Conservation (phyloP, 2,113 vertebrate genomes). For the Clarias magur region DNA sequence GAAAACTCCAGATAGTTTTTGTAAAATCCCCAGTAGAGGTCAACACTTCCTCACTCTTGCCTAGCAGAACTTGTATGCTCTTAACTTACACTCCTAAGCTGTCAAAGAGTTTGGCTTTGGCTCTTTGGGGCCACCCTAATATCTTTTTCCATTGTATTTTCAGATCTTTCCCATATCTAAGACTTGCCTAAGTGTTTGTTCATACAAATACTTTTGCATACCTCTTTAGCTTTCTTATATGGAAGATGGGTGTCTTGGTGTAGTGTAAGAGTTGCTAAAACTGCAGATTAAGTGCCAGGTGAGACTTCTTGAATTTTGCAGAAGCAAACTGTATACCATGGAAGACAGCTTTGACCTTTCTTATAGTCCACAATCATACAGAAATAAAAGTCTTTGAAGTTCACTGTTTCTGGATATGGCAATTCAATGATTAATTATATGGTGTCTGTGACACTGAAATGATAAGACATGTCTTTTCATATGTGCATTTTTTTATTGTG, state of each 20-base stretch:
- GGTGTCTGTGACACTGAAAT: constrained; percentile 16
- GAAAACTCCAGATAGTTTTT: not conserved
- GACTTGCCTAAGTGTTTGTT: not conserved
- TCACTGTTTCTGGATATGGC: constrained; percentile 23
- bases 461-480: not conserved
- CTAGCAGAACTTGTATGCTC: not conserved
- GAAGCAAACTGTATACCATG: not conserved
- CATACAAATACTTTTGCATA: not conserved
- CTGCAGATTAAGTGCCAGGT: no score
- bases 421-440: constrained; percentile 37
- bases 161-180: not conserved
- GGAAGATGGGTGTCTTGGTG: no score
- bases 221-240: not conserved
- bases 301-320: not conserved
- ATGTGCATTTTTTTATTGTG: not conserved
- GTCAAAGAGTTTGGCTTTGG: not conserved
- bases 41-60: not conserved
- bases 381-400: constrained; percentile 21
- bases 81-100: not conserved
- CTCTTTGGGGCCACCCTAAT: not conserved
- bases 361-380: constrained; percentile 4
- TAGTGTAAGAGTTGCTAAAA: no score
- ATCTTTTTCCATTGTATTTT: not conserved
- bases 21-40: not conserved
- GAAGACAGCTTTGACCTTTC: not conserved